Evolutionary conservation across 2,113 vertebrate genomes (phyloP).

Genomic region (Nothobranchius kuhntae): DNA sequence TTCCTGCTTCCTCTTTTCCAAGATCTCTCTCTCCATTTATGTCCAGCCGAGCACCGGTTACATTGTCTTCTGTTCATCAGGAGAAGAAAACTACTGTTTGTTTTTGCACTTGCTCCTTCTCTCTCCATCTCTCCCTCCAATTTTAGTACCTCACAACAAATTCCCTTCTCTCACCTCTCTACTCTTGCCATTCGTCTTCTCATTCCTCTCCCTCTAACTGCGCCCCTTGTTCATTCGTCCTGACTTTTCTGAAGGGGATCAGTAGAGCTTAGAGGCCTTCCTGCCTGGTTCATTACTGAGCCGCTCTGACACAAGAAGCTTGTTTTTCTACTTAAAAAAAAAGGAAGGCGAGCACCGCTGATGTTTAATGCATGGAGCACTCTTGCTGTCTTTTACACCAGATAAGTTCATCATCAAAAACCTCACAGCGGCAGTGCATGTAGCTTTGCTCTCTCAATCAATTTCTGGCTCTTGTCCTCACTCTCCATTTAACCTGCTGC

Average conservation of each 20-base stretch:
- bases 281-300: conserved; percentile 69
- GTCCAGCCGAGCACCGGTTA: conserved; percentile 74
- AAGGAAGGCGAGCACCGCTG: conserved; percentile 32
- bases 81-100: conserved; percentile 55
- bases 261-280: conserved; percentile 71
- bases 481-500: conserved; percentile 48
- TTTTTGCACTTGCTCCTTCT: conserved; percentile 31
- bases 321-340: conserved; percentile 43
- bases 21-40: conserved; percentile 70
- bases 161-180: conserved; percentile 51
- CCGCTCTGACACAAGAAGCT: conserved; percentile 56
- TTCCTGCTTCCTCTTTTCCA: conserved; percentile 56
- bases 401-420: conserved; percentile 71
- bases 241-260: conserved; percentile 63
- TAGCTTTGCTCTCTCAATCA: conserved; percentile 48
- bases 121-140: conserved; percentile 13
- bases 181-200: conserved; percentile 35
- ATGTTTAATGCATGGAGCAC: conserved; percentile 70
- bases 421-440: conserved; percentile 55
- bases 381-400: conserved; percentile 63
- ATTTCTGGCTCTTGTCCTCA: conserved; percentile 12
- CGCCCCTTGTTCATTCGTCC: conserved; percentile 32
- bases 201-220: conserved; percentile 38
- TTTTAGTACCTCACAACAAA: conserved; percentile 41
- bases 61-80: conserved; percentile 61